Evolutionary conservation across 2,888 invertebrate species (phyloP).

Genomic region (Meghimatium bilineatum): DNA sequence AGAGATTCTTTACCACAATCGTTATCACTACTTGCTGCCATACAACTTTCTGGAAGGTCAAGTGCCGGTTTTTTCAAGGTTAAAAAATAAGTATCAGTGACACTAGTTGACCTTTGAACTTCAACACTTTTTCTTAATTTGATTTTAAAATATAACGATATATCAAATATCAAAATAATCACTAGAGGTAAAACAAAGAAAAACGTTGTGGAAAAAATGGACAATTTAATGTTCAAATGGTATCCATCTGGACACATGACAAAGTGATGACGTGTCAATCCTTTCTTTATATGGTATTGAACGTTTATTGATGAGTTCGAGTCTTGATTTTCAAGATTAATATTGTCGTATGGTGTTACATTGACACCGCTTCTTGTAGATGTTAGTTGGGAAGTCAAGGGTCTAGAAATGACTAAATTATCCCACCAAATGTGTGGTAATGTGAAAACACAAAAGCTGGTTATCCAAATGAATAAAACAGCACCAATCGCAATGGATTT

Average conservation of each 20-base stretch:
- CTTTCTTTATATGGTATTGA: not conserved
- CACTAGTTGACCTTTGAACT: slow-evolving; percentile 63
- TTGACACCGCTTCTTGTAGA: not conserved
- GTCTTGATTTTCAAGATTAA: not conserved
- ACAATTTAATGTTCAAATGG: slow-evolving; percentile 19
- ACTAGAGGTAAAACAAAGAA: slow-evolving; percentile 63
- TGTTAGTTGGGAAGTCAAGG: not conserved
- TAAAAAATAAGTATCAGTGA: slow-evolving; percentile 60
- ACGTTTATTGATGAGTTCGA: not conserved
- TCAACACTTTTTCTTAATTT: slow-evolving; percentile 65
- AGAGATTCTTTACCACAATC: slow-evolving; percentile 36
- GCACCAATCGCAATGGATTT: slow-evolving; percentile 59
- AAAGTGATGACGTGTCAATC: not conserved
- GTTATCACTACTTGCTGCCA: slow-evolving; percentile 1
- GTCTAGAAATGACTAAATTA: not conserved
- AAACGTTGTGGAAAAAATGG: slow-evolving; percentile 44
- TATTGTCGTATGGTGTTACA: not conserved
- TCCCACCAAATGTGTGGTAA: slow-evolving; percentile 63
- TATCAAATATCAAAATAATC: slow-evolving; percentile 60
- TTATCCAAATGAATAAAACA: slow-evolving; percentile 59
- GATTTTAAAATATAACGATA: slow-evolving; percentile 66
- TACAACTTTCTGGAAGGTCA: slow-evolving; percentile 37
- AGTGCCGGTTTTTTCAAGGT: slow-evolving; percentile 49
- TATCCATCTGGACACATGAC: slow-evolving; percentile 37
- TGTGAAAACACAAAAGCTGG: slow-evolving; percentile 62